Conservation (phyloP, 2,888 invertebrate species). For the Bombylius major region DNA sequence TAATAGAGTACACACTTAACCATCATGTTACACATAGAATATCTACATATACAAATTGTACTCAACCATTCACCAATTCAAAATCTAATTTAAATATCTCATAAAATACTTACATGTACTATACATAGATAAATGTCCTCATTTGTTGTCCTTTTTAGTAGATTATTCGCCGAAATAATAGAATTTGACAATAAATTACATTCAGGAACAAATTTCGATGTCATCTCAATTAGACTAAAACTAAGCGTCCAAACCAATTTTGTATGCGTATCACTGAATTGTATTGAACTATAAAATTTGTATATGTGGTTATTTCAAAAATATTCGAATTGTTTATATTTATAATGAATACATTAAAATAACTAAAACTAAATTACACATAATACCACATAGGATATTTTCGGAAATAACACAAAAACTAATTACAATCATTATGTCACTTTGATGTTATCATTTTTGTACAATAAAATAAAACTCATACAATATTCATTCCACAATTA, state of each 20-base stretch:
- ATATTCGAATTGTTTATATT: too few relatives aligned
- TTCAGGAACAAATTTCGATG: conserved; percentile 50
- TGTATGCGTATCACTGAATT: conserved; percentile 47
- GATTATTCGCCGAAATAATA: conserved; percentile 43
- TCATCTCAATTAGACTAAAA: conserved; percentile 62
- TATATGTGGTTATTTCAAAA: too few relatives aligned
- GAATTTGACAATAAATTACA: conserved; percentile 44
- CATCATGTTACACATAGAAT: too few relatives aligned
- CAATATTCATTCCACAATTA: conserved; percentile 7
- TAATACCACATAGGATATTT: too few relatives aligned
- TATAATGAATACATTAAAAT: too few relatives aligned
- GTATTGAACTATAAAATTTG: conserved; percentile 21
- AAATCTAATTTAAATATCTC: not conserved
- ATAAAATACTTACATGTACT: conserved; percentile 36
- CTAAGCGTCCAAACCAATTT: conserved; percentile 60
- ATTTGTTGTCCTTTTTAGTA: conserved; percentile 36
- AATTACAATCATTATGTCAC: too few relatives aligned
- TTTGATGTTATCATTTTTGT: not conserved
- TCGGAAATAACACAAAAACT: too few relatives aligned
- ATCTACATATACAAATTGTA: too few relatives aligned
- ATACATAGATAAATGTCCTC: conserved; percentile 38
- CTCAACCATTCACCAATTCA: too few relatives aligned
- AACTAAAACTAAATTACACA: too few relatives aligned
- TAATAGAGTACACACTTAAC: too few relatives aligned
- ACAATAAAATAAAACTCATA: not conserved